Base-by-base conservation (phyloP, 2,797 vertebrate species). In the Micropoecilia bifurca region DNA sequence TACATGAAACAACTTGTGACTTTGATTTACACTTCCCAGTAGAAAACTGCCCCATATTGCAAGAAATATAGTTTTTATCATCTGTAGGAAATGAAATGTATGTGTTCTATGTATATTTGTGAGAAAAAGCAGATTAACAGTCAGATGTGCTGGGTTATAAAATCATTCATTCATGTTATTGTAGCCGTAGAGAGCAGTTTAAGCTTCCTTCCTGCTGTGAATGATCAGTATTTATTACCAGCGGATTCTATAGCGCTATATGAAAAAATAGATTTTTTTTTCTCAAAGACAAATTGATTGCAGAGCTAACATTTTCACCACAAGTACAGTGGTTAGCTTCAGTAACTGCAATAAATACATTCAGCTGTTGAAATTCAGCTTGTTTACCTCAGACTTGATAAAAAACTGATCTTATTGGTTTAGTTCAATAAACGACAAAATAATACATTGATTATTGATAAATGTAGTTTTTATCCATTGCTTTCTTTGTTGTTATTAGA, bases 141-240 rank as follows among this genome's bases (percentile, higher is more conserved):
- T 68, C 9, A 25, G 66, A 69, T 69, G 66, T 69, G 10, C n/a
- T 68, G 22, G 66, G 66, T 69, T 69, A 69, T 69, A 45, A 68
- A 25, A 41, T 41, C 63, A 68, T 22, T 39, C 33, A 66, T 66
- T 68, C 63, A 68, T 41, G 36, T 41, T 68, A 68, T 68, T 22
- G 63, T 22, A 41, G 63, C 63, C 36, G 22, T 68, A 3, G 63
- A 68, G 36, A 41, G 20, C 0, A 68, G 63, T 68, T 68, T 41
- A n/a, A 68, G 10, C 36, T 2, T 36, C 63, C 63, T 66, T 16
- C 63, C 20, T 68, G 63, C 33, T 68, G 63, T 68, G 36, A 68
- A 39, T 41, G 36, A 68, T 41, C 63, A 41, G 39, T 68, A 68
- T 41, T 68, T 68, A 68, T 68, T 68, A 68, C 36, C 20, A 41